Conservation (phyloP, 2,113 vertebrate genomes). For the Coptodon bakossiorum region DNA sequence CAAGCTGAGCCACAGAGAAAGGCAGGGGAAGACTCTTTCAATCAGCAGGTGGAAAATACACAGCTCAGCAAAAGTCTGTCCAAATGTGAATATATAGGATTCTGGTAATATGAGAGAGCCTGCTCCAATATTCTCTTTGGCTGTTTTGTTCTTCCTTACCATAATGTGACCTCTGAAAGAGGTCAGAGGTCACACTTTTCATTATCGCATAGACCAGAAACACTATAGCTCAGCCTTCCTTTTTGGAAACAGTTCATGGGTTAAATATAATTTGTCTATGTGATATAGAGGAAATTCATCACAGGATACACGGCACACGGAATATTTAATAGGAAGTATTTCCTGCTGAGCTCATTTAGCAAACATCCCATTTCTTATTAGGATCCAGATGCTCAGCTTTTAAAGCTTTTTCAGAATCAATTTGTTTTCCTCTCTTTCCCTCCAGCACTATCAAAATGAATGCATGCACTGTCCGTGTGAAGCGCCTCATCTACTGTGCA, state of each 20-base stretch:
- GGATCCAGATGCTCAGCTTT: conserved; percentile 23
- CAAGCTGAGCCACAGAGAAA: not conserved
- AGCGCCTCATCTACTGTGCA: not conserved
- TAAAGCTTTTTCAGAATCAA: conserved; percentile 17
- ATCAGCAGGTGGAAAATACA: not conserved
- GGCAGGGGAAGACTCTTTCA: not conserved
- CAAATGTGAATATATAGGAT: not conserved
- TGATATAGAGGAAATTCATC: not conserved
- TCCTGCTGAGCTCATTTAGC: conserved; percentile 28
- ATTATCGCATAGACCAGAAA: not conserved
- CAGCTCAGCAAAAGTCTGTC: not conserved
- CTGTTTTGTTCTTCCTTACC: not conserved
- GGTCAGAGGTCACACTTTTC: not conserved
- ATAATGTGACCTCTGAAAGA: not conserved
- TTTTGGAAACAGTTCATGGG: not conserved
- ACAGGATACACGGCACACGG: not conserved
- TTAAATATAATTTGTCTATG: not conserved
- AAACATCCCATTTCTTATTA: conserved; percentile 27
- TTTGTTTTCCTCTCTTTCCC: conserved; percentile 30
- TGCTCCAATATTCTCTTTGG: not conserved
- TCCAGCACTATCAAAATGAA: conserved; percentile 9
- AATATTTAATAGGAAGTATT: conserved; percentile 21
- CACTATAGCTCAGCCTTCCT: not conserved
- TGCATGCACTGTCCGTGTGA: not conserved
- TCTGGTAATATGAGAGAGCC: not conserved